Base-by-base conservation (phyloP, 2,888 invertebrate genomes). In the Phengaris alcon region DNA sequence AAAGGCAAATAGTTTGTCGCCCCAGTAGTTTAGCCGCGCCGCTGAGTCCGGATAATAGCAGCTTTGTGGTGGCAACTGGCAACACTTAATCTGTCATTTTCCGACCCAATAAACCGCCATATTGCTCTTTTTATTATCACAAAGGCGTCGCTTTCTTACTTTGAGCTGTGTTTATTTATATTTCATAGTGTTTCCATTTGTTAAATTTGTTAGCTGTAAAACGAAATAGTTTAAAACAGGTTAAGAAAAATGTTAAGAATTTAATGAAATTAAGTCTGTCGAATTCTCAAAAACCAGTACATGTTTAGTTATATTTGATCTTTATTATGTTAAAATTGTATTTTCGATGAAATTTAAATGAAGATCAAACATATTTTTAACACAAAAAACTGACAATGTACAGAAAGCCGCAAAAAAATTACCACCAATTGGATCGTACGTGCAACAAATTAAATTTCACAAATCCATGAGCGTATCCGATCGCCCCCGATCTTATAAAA, bases 71-170 rank as follows among this genome's bases (percentile, higher is more conserved):
- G 78, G 81, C 80, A 78, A 81, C 82, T 78, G 78, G 81, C 80
- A 78, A 81, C 82, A 79, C 78, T 80, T 87, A 88, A 89, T 88
- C 84, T 84, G 82, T 87, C 85, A 90, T 90, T 90, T 90, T 90
- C 88, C 89, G 81, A 87, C 75, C 86, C 89, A 89, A 87, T 88
- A 84, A 82, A 72, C 83, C 80, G 81, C 82, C 83, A 85, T 84
- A 86, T 86, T 86, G 86, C 83, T 78, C 78, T 82, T 85, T 87
- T 88, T 87, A 84, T 87, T 83, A 83, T 77, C 79, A 82, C 80
- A 83, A 77, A 76, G 78, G 78, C 69, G 72, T 75, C 52, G 44
- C 8, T 22, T 44, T 59, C 2, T 77, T 75, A 64, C 51, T 73
- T 51, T 64, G 59, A 64, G 46, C 22, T 74, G 35, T 64, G 22